A percentile compares a stretch with the other conserved stretches of the same genome.
Conservation (phyloP, 1,140 invertebrate genomes). For the Rhagoletis pomonella region DNA sequence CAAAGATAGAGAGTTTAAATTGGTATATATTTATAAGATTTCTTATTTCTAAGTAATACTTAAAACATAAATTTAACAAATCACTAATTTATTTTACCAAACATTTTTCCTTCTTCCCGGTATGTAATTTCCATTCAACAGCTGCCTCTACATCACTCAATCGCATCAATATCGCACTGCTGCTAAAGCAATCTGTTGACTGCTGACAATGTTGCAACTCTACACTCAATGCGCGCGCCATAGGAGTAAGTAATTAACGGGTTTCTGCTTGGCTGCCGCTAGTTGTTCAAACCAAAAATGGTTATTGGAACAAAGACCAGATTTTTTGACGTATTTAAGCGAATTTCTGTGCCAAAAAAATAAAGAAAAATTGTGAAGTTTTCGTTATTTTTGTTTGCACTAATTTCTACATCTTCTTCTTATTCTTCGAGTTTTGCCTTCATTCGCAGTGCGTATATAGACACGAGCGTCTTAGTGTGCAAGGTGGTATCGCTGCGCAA, state of each 20-base stretch:
- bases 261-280: slow-evolving; percentile 19
- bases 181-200: neutral
- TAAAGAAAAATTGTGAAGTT: neutral
- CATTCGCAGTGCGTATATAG: neutral
- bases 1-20: too few relatives aligned
- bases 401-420: slow-evolving; percentile 40
- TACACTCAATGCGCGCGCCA: neutral
- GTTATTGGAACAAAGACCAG: neutral
- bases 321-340: neutral
- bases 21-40: too few relatives aligned
- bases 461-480: neutral
- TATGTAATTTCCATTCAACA: neutral
- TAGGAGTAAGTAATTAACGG: slow-evolving; percentile 50
- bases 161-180: neutral
- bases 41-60: too few relatives aligned
- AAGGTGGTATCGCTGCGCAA: neutral
- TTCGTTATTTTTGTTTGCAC: neutral
- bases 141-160: neutral
- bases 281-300: neutral
- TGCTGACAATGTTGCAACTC: slow-evolving; percentile 30
- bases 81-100: neutral
- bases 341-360: neutral
- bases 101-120: neutral
- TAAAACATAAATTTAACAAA: neutral
- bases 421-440: neutral